A percentile compares a stretch with the other conserved stretches of the same genome.
Conservation (phyloP, 2,113 vertebrate genomes). For the Cyanoramphus novaezelandiae region DNA sequence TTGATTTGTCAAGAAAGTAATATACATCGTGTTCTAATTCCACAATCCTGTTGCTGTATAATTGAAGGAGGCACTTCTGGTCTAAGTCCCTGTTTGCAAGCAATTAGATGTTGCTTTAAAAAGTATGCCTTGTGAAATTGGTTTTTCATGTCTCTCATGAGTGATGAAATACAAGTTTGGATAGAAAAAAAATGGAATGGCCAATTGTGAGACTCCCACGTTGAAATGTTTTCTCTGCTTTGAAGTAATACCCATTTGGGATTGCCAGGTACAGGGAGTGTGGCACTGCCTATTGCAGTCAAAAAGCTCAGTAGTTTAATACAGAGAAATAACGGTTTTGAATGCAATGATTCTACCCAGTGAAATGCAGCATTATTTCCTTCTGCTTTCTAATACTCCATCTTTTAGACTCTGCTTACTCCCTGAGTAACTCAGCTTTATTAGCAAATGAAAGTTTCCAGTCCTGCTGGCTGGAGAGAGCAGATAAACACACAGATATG, state of each 20-base stretch:
- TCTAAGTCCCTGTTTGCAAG: neutral
- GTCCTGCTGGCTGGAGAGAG: neutral
- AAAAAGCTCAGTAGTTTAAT: neutral
- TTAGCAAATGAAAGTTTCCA: neutral
- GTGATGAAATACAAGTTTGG: neutral
- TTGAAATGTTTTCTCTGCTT: neutral
- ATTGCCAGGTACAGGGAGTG: neutral
- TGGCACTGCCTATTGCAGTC: neutral
- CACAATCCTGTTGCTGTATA: neutral
- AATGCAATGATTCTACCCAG: neutral
- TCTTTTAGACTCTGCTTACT: neutral
- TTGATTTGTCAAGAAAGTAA: conserved; percentile 47
- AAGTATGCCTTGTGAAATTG: neutral
- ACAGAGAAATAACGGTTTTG: neutral
- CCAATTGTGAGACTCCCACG: neutral
- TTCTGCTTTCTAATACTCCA: neutral
- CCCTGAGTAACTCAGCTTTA: neutral
- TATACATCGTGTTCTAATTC: neutral
- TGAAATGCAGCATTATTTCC: neutral
- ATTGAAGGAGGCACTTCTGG: conserved; percentile 4
- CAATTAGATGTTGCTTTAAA: conserved; percentile 26
- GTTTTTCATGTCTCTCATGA: neutral
- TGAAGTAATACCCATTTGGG: neutral
- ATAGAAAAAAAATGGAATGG: neutral
- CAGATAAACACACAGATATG: neutral